Evolutionary conservation across 2,113 vertebrate species (phyloP), one percentile per base, ranked within the genome.

Genomic region (Chascanopsetta lugubris): DNA sequence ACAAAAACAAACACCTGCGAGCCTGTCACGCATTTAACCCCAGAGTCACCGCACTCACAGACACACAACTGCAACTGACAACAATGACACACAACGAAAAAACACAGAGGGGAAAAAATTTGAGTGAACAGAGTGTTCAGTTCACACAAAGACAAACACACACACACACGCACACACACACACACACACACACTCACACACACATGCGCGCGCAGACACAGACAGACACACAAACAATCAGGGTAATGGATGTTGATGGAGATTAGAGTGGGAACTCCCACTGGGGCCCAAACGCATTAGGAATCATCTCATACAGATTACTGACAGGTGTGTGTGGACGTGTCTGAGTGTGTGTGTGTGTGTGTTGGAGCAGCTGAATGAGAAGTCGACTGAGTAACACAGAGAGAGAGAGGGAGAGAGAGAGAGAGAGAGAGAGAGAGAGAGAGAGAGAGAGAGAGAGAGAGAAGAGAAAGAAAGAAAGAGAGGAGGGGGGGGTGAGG

Each of bases 171-270:
- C 22, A 3, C 36, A 56, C 50, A 27, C 30, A 40, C 21, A 42
- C 53, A 69, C 53, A 64, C 69, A 48, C 71, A 22, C 51, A 40
- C 54, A 65, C 56, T 17, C 69, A 48, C 56, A 50, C 45, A 53
- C 38, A 57, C 51, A 27, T 27, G 29, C 21, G 29, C 48, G 67
- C 53, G 61, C 38, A 57, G 47, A 27, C 32, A 42, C 21, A 71
- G 3, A 66, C 57, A 66, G 9, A 68, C 77, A 85, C 75, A 87
- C 85, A 81, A 45, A 88, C 86, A 86, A 89, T 89, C 89, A 85
- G 69, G 75, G 72, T 88, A 91, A 91, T 91, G 89, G 87, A 87
- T 87, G 87, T 85, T 91, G 88, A 88, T 90, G 87, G 85, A 86
- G 86, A 89, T 89, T 88, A 87, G 88, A 88, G 88, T 84, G 82